Base-by-base conservation (phyloP, 2,797 vertebrate genomes). In the Periparus ater region DNA sequence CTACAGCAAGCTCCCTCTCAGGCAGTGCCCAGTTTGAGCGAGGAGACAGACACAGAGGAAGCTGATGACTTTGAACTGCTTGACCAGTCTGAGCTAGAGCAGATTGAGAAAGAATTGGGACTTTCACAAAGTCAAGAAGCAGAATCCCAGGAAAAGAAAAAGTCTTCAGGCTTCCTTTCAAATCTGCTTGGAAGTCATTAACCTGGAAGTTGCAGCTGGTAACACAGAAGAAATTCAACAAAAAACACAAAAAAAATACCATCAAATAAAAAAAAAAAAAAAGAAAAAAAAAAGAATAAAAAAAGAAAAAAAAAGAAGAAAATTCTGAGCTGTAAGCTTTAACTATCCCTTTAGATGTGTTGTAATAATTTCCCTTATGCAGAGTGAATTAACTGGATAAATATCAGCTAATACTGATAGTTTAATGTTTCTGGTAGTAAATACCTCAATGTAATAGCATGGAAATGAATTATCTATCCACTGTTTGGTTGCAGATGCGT, bases 41-140 rank as follows among this genome's bases (percentile, higher is more conserved):
- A 99, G 93, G 99, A 99, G 91, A 99, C 99, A 67, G 99, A 99
- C 97, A 98, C 98, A 10, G 99, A 99, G 58, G 98, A 99, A 84
- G 98, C 85, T 21, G 99, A 99, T 96, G 99, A 99, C 98, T 99
- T 99, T 97, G 99, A 99, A 98, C 98, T 99, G 95, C 98, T 99
- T 96, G 99, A 99, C 97, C 99, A 99, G 97, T 99, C 99, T 7
- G 99, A 99, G 98, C 98, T 99, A 88, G 99, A 99, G 97, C 99
- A 99, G 76, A 98, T 99, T 94, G 99, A 99, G 94, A 98, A 98
- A 38, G 99, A 99, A 94, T 79, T 99, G 96, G 98, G 98, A 89
- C 98, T 98, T 61, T 98, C 97, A 91, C 97, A 95, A 94, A 94
- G 96, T 88, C 96, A 97, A 85, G 97, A 98, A 67, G 92, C 83